Conservation (phyloP, 2,113 vertebrate genomes). For the Gasterosteus aculeatus region DNA sequence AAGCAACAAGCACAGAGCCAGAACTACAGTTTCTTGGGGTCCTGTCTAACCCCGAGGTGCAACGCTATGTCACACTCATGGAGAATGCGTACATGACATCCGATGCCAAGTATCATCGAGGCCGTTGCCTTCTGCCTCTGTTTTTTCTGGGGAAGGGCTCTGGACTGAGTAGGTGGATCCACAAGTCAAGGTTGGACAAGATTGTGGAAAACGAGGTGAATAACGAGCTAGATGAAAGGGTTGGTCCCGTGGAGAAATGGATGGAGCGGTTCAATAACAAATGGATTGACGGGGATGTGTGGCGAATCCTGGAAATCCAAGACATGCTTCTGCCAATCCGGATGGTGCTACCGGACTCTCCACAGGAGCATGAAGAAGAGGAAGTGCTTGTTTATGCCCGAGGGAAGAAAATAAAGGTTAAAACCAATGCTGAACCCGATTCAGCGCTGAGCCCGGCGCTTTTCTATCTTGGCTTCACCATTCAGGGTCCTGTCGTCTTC, state of each 20-base stretch:
- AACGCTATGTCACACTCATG: constrained; percentile 15
- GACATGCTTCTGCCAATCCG: constrained; percentile 32
- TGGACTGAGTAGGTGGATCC: constrained; percentile 57
- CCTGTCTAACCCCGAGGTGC: not conserved
- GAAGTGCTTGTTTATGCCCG: constrained; percentile 1
- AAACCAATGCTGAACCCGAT: not conserved
- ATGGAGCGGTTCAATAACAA: not conserved
- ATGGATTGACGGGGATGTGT: constrained; percentile 35
- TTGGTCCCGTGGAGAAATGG: fast-evolving
- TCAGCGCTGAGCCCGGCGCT: fast-evolving
- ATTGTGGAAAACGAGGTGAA: constrained; percentile 13
- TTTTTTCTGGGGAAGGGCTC: constrained; percentile 62
- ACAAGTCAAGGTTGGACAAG: constrained; percentile 33
- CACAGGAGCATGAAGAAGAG: not conserved
- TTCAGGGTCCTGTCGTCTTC: constrained; percentile 62
- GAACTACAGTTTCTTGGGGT: not conserved
- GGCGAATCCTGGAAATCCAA: constrained; percentile 25
- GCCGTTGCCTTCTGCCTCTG: constrained; percentile 52
- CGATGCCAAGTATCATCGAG: constrained; percentile 37
- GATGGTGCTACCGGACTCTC: fast-evolving
- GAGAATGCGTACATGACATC: not conserved
- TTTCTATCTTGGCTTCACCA: constrained; percentile 66
- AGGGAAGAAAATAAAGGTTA: not conserved
- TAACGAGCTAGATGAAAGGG: fast-evolving
- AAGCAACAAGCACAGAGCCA: not conserved